These are phyloP conservation scores for Pachymerium ferrugineum DNA, from an alignment of 2,888 invertebrate genomes.

Conservation along the genomic window DNA sequence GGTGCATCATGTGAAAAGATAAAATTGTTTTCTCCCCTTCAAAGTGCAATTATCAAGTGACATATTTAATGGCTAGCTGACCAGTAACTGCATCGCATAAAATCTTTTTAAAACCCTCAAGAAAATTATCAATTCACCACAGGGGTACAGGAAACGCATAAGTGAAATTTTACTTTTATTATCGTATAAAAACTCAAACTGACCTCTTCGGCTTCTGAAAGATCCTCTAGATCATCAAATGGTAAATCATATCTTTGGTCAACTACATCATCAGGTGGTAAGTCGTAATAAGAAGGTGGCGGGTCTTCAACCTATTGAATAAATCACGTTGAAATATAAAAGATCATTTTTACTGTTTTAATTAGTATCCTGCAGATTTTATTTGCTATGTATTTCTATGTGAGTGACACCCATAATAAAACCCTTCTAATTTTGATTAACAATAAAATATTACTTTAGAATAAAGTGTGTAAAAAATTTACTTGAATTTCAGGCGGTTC, in stretches of 20 bases:
- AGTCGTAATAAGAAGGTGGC: background rate
- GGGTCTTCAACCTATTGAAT: slow-evolving; percentile 12
- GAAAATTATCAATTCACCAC: background rate
- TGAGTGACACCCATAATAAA: too few species aligned
- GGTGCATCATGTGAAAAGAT: background rate
- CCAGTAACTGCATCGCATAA: background rate
- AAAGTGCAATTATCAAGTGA: background rate
- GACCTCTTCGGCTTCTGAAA: background rate
- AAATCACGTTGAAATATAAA: too few species aligned
- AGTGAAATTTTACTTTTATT: background rate
- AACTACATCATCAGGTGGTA: background rate
- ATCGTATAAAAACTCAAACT: background rate
- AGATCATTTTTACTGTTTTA: too few species aligned
- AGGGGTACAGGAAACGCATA: background rate
- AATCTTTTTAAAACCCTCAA: background rate
- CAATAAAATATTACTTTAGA: too few species aligned
- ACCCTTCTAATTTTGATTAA: too few species aligned
- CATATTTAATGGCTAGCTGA: background rate
- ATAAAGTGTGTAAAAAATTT: slow-evolving; percentile 36
- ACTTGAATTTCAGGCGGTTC: background rate
- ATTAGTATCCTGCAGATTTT: too few species aligned
- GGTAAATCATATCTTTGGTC: slow-evolving; percentile 20
- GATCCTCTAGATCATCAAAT: background rate
- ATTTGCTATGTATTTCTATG: too few species aligned
- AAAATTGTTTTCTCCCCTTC: background rate